Evolutionary conservation across 1,140 invertebrate genomes (phyloP).

Genomic region (Solen grandis): DNA sequence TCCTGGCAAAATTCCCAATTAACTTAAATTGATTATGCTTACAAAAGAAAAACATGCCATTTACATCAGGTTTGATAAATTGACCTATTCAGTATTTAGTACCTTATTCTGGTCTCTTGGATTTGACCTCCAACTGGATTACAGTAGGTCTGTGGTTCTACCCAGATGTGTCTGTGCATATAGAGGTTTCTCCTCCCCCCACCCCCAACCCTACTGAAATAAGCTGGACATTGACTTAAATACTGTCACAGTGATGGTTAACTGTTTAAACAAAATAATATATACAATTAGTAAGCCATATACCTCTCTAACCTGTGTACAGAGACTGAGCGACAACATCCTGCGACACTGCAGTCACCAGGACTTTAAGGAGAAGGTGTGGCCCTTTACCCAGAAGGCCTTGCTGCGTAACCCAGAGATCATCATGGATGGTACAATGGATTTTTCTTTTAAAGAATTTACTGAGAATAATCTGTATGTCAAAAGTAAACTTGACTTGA

Average conservation of each 20-base stretch:
- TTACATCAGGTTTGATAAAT: too few species aligned
- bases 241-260: neutral
- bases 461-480: neutral
- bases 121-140: too few species aligned
- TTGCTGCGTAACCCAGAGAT: slow-evolving; percentile 97
- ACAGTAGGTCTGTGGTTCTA: too few species aligned
- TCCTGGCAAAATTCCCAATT: too few species aligned
- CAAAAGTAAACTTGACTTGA: neutral
- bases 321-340: slow-evolving; percentile 63
- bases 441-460: slow-evolving; percentile 34
- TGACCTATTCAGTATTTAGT: too few species aligned
- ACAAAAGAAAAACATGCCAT: too few species aligned
- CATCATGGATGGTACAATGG: slow-evolving; percentile 87
- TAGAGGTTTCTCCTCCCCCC: too few species aligned
- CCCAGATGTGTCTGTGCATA: too few species aligned
- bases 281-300: too few species aligned
- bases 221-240: neutral
- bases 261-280: neutral
- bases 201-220: neutral
- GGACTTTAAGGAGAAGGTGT: slow-evolving; percentile 88
- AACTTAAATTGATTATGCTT: too few species aligned
- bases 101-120: too few species aligned
- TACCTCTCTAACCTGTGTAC: too few species aligned
- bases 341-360: slow-evolving; percentile 83
- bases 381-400: slow-evolving; percentile 94